Evolutionary conservation across 2,888 invertebrate species (phyloP), one percentile per base, ranked within the genome.

Genomic region (Dasypogon diadema): DNA sequence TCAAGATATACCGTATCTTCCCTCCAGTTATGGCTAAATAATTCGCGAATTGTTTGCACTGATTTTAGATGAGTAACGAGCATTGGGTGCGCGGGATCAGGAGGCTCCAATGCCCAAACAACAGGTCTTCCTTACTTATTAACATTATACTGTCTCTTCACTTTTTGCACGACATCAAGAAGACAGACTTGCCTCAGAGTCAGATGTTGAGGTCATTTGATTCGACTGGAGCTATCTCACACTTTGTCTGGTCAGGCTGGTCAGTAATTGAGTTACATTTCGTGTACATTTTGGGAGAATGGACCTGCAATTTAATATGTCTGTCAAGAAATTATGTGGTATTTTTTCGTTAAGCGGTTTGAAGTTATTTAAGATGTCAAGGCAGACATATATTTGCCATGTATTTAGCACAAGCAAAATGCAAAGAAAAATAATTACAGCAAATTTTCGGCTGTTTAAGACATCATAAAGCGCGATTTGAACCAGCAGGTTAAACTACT

Each of bases 181-280:
- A 12, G n/a, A 42, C 42, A 42, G n/a, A 30, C 4, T 30, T 51
- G n/a, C 5, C 30, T 18, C 4, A 18, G 18, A 16, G 14, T 18
- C 16, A 18, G 6, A 37, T 37, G 55, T n/a, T 55, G 55, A 22
- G 60, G 60, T 60, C 42, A 21, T 21, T 18, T 21, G n/a, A 5
- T 21, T 60, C 21, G 37, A 60, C 60, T 58, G 60, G 60, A 60
- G 60, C 60, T 60, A 60, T 37, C 60, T 37, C 37, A 60, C 34
- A 60, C 16, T 60, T 34, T 60, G 60, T 18, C 4, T 60, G 34
- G 60, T 60, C 60, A 26, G 60, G 60, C 21, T 60, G 60, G 60
- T 60, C 60, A 60, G 60, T 60, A 60, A 60, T 60, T 60, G 60
- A 37, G 26, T 4, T 37, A 37, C 60, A 18, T 12, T 42, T 37